phyloP scores from a whole-genome alignment of 2,888 invertebrate genomes.

The Coremacera marginata region DNA sequence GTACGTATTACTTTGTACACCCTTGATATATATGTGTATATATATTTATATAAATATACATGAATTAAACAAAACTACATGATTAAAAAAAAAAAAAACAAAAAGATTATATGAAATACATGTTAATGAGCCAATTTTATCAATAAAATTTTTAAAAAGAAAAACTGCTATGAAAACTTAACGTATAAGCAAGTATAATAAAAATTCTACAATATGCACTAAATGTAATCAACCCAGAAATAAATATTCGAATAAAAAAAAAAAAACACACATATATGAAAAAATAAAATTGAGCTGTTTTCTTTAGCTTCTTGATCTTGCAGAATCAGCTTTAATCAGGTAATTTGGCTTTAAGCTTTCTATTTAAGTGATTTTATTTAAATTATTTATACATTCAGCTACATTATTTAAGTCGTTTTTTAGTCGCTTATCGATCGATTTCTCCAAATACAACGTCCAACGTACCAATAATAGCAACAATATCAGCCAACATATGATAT shows the following conservation, averaged over 20 bases:
- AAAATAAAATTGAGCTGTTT: slow-evolving; percentile 46
- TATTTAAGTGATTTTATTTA: neutral
- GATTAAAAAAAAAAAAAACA: neutral
- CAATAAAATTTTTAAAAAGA: slow-evolving; percentile 14
- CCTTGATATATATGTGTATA: too few species aligned
- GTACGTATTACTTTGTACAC: too few species aligned
- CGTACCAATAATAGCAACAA: slow-evolving; percentile 97
- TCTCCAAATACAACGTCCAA: slow-evolving; percentile 94
- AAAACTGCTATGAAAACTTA: neutral
- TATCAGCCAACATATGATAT: slow-evolving; percentile 93
- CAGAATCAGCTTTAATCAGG: neutral
- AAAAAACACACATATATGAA: slow-evolving; percentile 47
- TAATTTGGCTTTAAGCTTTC: neutral
- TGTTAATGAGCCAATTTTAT: slow-evolving; percentile 14
- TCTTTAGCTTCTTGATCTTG: neutral
- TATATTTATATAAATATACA: too few species aligned
- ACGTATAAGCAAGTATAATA: slow-evolving; percentile 14
- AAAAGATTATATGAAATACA: neutral
- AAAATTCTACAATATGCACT: slow-evolving; percentile 21
- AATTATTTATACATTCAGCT: neutral
- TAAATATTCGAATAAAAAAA: slow-evolving; percentile 18
- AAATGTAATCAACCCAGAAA: slow-evolving; percentile 19
- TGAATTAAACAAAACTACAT: neutral
- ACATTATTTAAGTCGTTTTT: slow-evolving; percentile 19
- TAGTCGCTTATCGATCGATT: slow-evolving; percentile 74